Conservation (phyloP, 1,140 invertebrate species). For the Berghia stephanieae region DNA sequence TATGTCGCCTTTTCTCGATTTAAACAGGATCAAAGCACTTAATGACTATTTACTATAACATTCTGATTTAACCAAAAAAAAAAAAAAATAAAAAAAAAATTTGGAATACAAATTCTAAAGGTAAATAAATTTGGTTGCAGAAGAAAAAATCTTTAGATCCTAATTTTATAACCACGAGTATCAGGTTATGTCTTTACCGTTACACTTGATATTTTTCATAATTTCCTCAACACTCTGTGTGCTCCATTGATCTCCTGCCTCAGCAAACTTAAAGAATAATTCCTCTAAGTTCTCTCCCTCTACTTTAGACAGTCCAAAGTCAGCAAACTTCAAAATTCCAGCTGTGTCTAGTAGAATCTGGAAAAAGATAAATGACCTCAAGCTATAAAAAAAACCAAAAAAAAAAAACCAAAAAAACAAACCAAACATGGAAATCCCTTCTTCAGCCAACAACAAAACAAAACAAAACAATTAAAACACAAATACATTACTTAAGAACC, state of each 20-base stretch:
- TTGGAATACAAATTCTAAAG: neutral
- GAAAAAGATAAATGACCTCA: conserved; percentile 6
- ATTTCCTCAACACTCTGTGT: conserved; percentile 45
- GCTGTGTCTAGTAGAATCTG: conserved; percentile 65
- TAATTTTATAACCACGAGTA: no score
- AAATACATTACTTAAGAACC: no score
- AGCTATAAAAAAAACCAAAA: neutral
- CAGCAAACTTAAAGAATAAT: conserved; percentile 63
- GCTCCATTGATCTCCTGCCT: conserved; percentile 56
- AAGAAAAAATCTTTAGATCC: neutral
- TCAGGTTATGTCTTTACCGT: conserved; percentile 40
- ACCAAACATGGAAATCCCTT: neutral
- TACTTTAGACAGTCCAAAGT: conserved; percentile 64
- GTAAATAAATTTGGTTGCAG: neutral
- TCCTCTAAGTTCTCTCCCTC: conserved; percentile 66
- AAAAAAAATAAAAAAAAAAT: neutral
- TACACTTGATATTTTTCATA: conserved; percentile 45
- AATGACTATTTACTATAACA: no score
- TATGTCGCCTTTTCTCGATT: no score
- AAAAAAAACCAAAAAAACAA: neutral
- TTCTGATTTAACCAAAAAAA: no score
- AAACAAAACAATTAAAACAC: no score
- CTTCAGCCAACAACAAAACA: no score
- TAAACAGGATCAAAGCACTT: no score
- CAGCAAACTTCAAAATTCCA: conserved; percentile 64